Conservation (phyloP, 2,888 invertebrate species). For the Antheraea assamensis region DNA sequence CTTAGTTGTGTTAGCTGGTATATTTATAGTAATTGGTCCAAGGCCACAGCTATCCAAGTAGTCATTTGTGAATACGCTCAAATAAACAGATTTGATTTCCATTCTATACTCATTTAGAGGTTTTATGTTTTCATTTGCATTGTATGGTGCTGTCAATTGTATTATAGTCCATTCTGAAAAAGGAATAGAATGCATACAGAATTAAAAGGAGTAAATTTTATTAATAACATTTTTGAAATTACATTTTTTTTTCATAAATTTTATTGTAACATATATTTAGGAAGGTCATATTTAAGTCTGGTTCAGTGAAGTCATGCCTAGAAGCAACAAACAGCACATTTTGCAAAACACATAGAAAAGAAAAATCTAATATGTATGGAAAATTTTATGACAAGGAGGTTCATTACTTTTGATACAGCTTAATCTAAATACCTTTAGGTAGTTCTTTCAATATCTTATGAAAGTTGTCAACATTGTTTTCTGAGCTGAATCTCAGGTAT, state of each 20-base stretch:
- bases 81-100: conserved; percentile 61
- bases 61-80: conserved; percentile 67
- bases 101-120: conserved; percentile 54
- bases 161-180: conserved; percentile 84
- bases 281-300: too few species aligned
- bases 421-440: conserved; percentile 61
- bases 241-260: too few species aligned
- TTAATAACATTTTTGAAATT: too few species aligned
- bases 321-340: too few species aligned
- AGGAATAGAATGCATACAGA: background rate
- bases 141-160: conserved; percentile 80
- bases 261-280: too few species aligned
- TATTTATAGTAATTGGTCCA: conserved; percentile 62
- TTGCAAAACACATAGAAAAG: too few species aligned
- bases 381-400: background rate
- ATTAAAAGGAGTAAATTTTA: background rate
- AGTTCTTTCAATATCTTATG: conserved; percentile 64
- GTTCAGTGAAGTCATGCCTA: too few species aligned
- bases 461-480: conserved; percentile 68
- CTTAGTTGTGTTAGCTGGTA: conserved; percentile 68
- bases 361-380: too few species aligned
- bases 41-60: conserved; percentile 47
- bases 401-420: background rate
- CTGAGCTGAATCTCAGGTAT: conserved; percentile 61
- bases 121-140: conserved; percentile 72